Conservation (phyloP, 2,888 invertebrate species). For the Chalcosyrphus nemorum region DNA sequence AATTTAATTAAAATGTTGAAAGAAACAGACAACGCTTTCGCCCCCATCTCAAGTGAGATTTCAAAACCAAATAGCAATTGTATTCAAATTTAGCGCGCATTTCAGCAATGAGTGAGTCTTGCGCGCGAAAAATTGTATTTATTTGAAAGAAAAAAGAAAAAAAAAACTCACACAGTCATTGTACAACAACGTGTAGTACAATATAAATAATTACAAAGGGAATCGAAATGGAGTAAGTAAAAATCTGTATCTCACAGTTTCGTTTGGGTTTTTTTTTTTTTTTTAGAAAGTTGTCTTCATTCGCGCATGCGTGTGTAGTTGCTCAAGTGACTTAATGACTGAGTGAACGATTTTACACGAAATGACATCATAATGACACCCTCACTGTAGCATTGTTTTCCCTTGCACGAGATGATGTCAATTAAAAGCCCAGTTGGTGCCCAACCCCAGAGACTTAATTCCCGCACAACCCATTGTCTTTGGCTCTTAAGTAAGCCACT, state of each 20-base stretch:
- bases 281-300: constrained; percentile 65
- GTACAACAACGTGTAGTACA: constrained; percentile 20
- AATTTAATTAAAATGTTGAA: constrained; percentile 50
- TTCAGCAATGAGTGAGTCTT: constrained; percentile 44
- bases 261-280: background rate
- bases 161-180: constrained; percentile 42
- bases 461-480: constrained; percentile 55
- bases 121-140: constrained; percentile 33
- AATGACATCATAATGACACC: constrained; percentile 67
- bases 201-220: constrained; percentile 17
- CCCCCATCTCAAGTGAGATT: constrained; percentile 25
- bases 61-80: constrained; percentile 54
- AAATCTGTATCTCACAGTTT: constrained; percentile 22
- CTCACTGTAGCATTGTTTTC: constrained; percentile 39
- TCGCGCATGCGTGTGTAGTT: constrained; percentile 56
- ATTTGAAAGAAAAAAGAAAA: constrained; percentile 13
- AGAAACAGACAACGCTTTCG: constrained; percentile 34
- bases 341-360: constrained; percentile 68
- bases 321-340: constrained; percentile 66
- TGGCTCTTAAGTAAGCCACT: constrained; percentile 43
- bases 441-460: constrained; percentile 40
- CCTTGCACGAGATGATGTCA: constrained; percentile 48
- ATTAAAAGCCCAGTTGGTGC: constrained; percentile 42
- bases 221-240: constrained; percentile 28
- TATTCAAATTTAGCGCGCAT: constrained; percentile 59